A percentile compares a stretch with the other conserved stretches of the same genome.
Conservation (phyloP, 64 coral and sea anemone genomes). For the Stylophora pistillata region DNA sequence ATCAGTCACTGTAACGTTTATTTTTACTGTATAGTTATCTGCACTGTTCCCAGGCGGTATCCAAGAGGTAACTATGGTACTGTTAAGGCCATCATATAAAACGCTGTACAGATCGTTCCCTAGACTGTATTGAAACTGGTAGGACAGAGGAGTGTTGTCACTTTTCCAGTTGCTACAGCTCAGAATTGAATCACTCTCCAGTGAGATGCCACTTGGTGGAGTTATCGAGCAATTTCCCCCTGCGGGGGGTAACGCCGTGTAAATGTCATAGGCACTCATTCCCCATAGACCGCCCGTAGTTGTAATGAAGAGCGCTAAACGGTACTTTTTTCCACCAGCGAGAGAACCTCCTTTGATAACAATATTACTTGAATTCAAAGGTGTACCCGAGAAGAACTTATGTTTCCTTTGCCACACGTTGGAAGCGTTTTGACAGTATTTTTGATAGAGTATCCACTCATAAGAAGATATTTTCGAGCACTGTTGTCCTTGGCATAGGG, state of each 20-base stretch:
- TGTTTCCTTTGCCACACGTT: not conserved
- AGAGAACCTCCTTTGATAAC: constrained; percentile 3
- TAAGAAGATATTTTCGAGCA: not conserved
- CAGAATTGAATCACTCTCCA: constrained; percentile 14
- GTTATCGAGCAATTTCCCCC: constrained; percentile 8
- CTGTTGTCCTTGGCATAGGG: not conserved
- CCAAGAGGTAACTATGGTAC: not conserved
- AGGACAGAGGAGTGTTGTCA: constrained; percentile 4
- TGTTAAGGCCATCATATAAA: constrained; percentile 2
- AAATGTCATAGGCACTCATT: not conserved
- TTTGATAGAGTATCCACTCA: not conserved
- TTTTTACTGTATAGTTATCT: not conserved
- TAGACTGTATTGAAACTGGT: constrained; percentile 17
- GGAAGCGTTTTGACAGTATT: not conserved
- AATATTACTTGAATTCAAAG: not conserved
- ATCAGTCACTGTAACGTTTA: not conserved
- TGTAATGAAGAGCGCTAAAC: not conserved
- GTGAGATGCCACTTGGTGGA: constrained; percentile 2
- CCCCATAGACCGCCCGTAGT: not conserved
- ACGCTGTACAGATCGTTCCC: constrained; percentile 16
- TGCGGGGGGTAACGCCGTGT: not conserved
- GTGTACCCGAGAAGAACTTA: not conserved
- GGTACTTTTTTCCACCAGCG: not conserved
- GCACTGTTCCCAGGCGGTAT: constrained; percentile 5
- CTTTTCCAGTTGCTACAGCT: constrained; percentile 2